These are phyloP conservation scores for Uromys caudimaculatus DNA, from an alignment of 2,797 vertebrate species.

Conservation along the genomic window DNA sequence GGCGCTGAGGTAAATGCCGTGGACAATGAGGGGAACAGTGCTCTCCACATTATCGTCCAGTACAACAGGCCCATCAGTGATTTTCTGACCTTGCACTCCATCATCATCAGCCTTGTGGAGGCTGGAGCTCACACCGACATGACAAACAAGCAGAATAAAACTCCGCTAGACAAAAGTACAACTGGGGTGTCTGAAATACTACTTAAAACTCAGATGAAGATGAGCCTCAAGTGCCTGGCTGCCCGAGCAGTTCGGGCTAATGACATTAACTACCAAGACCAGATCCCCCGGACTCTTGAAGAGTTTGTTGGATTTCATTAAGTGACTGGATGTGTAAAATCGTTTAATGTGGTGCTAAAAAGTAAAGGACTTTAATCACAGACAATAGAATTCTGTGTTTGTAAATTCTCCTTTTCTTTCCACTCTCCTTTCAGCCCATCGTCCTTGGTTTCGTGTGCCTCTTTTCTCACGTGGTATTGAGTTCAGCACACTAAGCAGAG, in stretches of 20 bases:
- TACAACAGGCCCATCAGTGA: constrained; percentile 99
- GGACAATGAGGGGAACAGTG: constrained; percentile 96
- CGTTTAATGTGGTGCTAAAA: constrained; percentile 82
- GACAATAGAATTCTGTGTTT: constrained; percentile 79
- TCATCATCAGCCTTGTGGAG: constrained; percentile 98
- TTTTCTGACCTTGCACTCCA: constrained; percentile 97
- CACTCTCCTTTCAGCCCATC: constrained; percentile 59
- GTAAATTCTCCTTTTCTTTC: constrained; percentile 76
- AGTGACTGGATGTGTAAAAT: constrained; percentile 78
- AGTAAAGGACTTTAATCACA: constrained; percentile 77
- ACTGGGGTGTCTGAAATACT: constrained; percentile 98
- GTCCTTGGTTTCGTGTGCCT: constrained; percentile 68
- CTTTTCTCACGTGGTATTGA: constrained; percentile 55
- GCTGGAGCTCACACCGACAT: constrained; percentile 98
- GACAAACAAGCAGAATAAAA: constrained; percentile 99
- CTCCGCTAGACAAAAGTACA: constrained; percentile 97
- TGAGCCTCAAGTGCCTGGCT: constrained; percentile 99
- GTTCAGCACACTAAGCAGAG: constrained; percentile 69
- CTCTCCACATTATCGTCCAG: constrained; percentile 97
- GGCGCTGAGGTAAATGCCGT: constrained; percentile 95
- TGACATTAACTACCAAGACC: constrained; percentile 95
- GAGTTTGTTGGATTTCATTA: constrained; percentile 99
- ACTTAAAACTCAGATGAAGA: constrained; percentile 99
- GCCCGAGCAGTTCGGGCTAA: constrained; percentile 95
- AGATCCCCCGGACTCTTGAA: constrained; percentile 97